Evolutionary conservation across 2,888 invertebrate genomes (phyloP), one percentile per base, ranked within the genome.

Genomic region (Dioctria linearis): DNA sequence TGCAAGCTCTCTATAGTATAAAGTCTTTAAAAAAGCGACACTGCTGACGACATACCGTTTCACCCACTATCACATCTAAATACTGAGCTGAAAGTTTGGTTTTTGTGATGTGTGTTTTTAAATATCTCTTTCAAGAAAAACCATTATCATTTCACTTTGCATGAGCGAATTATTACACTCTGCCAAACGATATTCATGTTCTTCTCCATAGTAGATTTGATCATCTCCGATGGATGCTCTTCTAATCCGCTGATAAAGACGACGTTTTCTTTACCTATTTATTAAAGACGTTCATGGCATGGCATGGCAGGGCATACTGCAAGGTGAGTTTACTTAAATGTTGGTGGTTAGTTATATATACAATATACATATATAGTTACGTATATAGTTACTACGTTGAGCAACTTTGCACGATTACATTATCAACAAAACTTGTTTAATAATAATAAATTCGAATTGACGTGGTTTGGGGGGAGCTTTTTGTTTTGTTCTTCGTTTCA

Each of bases 131-230:
- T 51, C 51, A 11, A 49, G 49, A 49, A 11, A 69, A 39, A 13
- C 25, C 51, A 67, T n/a, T 67, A 69, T 69, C 69, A 69, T 51
- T 46, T 51, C 25, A 69, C 69, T 69, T 51, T 69, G 39, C 51
- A 69, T 37, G 67, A 8, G 51, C 39, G 49, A 51, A 39, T 69
- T 25, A 25, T 25, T 51, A 11, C 69, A 69, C 39, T 61, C 6
- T 3, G 25, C 8, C 54, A 11, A 8, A 8, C 8, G n/a, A 4
- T 4, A 54, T 25, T 51, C 69, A 51, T 49, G 25, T 13, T 54
- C 69, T 37, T 39, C 46, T 25, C 25, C 25, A 25, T 25, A 25
- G 25, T 25, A 25, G 1, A 69, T 13, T 69, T 39, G 49, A 43
- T 25, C 25, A 25, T 69, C 67, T 69, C 25, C 37, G 49, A 3